Conservation (phyloP, 92 coral and sea anemone species). For the Palythoa caribaeorum region DNA sequence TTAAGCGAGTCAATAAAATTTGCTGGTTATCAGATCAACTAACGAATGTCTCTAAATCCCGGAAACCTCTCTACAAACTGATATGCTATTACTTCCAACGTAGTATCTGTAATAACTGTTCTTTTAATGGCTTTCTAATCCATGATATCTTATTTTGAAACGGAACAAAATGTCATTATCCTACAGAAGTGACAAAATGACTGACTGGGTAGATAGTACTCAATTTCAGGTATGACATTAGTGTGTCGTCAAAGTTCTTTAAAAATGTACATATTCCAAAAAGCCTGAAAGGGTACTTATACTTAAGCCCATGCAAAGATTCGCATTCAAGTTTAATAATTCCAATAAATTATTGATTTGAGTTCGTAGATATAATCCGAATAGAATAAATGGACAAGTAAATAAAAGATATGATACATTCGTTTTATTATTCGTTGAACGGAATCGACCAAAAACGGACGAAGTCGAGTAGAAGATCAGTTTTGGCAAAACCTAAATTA, state of each 20-base stretch:
- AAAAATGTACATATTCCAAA: not conserved
- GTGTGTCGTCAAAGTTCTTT: not conserved
- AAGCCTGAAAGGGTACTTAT: not conserved
- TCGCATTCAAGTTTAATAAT: not conserved
- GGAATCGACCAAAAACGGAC: not conserved
- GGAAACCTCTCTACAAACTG: not conserved
- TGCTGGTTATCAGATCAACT: not conserved
- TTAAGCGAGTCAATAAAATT: not conserved
- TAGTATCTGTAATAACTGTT: not conserved
- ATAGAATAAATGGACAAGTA: too few relatives aligned
- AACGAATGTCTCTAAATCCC: not conserved
- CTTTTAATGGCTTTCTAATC: not conserved
- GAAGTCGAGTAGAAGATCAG: not conserved
- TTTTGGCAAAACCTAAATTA: not conserved
- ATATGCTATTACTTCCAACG: not conserved
- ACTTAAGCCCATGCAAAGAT: not conserved
- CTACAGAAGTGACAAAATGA: not conserved
- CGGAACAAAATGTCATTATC: constrained; percentile 1
- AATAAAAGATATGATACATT: too few relatives aligned
- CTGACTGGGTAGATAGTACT: not conserved
- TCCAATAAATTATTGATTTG: not conserved
- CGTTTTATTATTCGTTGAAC: too few relatives aligned
- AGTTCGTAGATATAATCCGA: too few relatives aligned
- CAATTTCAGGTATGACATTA: not conserved
- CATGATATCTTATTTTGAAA: constrained; percentile 21